These are phyloP conservation scores for Pseudomyrmex cubaensis DNA, from an alignment of 1,140 invertebrate species.

Conservation along the genomic window DNA sequence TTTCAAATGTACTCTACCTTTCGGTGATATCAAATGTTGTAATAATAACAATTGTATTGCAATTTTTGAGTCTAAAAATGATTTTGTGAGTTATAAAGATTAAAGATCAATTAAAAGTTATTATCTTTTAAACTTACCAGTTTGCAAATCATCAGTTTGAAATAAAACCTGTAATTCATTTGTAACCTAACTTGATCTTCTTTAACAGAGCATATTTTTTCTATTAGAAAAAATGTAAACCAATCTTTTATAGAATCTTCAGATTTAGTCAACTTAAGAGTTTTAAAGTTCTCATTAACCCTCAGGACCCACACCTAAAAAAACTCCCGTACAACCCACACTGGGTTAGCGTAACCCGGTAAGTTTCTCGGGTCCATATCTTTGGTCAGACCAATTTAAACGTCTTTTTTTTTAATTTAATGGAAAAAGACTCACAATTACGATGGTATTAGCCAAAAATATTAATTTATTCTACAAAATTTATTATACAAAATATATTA, in stretches of 20 bases:
- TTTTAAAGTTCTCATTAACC: conserved; percentile 1
- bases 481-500: too few relatives aligned
- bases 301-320: too few relatives aligned
- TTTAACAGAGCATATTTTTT: background rate
- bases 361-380: too few relatives aligned
- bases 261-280: background rate
- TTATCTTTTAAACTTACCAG: background rate
- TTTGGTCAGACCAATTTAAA: too few relatives aligned
- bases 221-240: conserved; percentile 6
- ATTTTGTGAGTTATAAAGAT: background rate
- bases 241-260: conserved; percentile 18
- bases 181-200: background rate
- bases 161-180: background rate
- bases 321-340: too few relatives aligned
- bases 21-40: conserved; percentile 4
- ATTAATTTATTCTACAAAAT: too few relatives aligned
- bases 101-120: too few relatives aligned
- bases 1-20: conserved; percentile 8
- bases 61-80: conserved; percentile 11
- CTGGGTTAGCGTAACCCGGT: too few relatives aligned
- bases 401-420: too few relatives aligned
- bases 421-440: too few relatives aligned
- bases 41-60: conserved; percentile 11
- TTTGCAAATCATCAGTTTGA: background rate
- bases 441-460: too few relatives aligned